Base-by-base conservation (phyloP, 2,113 vertebrate species). In the Nothoprocta perdicaria region DNA sequence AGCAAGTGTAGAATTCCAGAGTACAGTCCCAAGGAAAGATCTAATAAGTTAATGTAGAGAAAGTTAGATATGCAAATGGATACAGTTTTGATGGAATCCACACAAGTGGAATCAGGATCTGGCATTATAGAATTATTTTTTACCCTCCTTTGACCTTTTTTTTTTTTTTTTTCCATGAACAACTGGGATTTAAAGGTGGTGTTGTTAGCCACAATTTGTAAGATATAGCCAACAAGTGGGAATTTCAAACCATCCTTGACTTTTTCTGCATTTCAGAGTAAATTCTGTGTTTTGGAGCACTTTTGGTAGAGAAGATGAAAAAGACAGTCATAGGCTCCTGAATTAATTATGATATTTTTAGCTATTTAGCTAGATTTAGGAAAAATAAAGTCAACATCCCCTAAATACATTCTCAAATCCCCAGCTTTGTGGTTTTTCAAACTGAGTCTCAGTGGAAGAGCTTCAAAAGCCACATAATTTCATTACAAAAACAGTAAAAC, bases 301-400 rank as follows among this genome's bases (percentile, higher is more conserved):
- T 52, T 95, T 88, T 66, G 48, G 57, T 93, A 89, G 46, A 71
- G 23, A 69, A 74, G 45, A 62, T 86, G 50, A 67, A 93, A 92
- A 90, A 93, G 93, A 89, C n/a, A 87, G 66, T 67, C 3, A 1
- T 31, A 89, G 90, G 43, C 53, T 92, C 65, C 81, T 93, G 72
- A 80, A 89, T 92, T 92, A 96, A 94, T 93, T 85, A 93, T 96
- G 82, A 89, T 93, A 92, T 93, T 95, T 96, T 93, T 94, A 93
- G 92, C 92, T 93, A 91, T 93, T 95, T 94, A 92, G 73, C 43
- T 86, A 71, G 90, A 92, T 96, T 93, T 93, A 84, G 67, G 73
- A 85, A 95, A 97, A 95, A 93, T 89, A 91, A 89, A 89, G 82
- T 92, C 80, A 93, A 96, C 75, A 88, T 84, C 86, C 63, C 88